Percentiles rank a stretch among this genome's conserved stretches.
Evolutionary conservation across 2,888 invertebrate genomes (phyloP).

Genomic region (Tenthredo mesomela): DNA sequence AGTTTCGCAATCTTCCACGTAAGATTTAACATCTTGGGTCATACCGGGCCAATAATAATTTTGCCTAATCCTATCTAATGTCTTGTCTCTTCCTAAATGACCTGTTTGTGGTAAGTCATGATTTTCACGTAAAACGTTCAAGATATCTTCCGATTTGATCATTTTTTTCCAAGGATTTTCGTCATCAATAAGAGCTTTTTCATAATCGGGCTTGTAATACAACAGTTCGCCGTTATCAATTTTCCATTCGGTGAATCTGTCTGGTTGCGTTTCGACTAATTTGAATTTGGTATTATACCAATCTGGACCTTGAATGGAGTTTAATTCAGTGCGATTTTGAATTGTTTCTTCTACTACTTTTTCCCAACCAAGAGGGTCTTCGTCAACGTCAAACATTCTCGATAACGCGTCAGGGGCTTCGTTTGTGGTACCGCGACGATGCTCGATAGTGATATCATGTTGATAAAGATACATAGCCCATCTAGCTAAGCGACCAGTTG

Average conservation of each 20-base stretch:
- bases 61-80: constrained; percentile 54
- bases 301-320: constrained; percentile 35
- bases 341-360: constrained; percentile 50
- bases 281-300: constrained; percentile 54
- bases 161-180: constrained; percentile 51
- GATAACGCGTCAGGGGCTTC: constrained; percentile 57
- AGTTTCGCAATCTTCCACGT: constrained; percentile 51
- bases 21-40: constrained; percentile 53
- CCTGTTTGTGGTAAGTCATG: constrained; percentile 54
- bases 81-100: constrained; percentile 57
- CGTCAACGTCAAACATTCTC: constrained; percentile 53
- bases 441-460: constrained; percentile 53
- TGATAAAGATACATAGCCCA: constrained; percentile 56
- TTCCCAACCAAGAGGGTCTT: constrained; percentile 50
- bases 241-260: constrained; percentile 37
- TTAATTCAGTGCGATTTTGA: constrained; percentile 16
- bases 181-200: constrained; percentile 50
- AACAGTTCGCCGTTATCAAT: neutral
- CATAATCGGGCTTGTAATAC: constrained; percentile 49
- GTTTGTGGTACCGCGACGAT: constrained; percentile 54
- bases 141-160: constrained; percentile 32
- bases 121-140: constrained; percentile 53
- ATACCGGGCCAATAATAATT: constrained; percentile 54
- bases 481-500: constrained; percentile 56
- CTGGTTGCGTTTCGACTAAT: constrained; percentile 21